Evolutionary conservation across 1,140 invertebrate genomes (phyloP).

Genomic region (Drosophila arizonae): DNA sequence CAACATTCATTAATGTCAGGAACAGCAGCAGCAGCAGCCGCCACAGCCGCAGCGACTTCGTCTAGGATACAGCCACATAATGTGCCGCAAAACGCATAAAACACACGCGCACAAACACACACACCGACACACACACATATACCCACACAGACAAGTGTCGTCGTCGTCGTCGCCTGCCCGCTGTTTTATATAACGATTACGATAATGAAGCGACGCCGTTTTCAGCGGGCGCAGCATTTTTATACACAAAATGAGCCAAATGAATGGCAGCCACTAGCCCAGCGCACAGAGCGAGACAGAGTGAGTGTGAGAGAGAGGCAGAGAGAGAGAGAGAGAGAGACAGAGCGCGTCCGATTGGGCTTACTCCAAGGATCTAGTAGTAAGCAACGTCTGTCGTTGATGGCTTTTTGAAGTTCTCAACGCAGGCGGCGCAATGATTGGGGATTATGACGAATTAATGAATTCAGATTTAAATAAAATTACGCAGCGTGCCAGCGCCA

Average conservation of each 20-base stretch:
- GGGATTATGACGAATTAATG: slow-evolving; percentile 82
- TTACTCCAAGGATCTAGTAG: slow-evolving; percentile 10
- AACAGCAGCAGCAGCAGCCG: slow-evolving; percentile 33
- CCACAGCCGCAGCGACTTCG: slow-evolving; percentile 33
- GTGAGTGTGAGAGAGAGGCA: too few relatives aligned
- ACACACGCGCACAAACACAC: slow-evolving; percentile 41
- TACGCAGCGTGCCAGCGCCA: slow-evolving; percentile 70
- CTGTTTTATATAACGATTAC: slow-evolving; percentile 81
- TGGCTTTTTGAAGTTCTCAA: slow-evolving; percentile 81
- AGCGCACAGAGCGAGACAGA: not conserved
- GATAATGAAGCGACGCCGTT: slow-evolving; percentile 77
- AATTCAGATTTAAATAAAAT: slow-evolving; percentile 83
- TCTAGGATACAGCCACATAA: slow-evolving; percentile 70
- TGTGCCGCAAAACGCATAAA: slow-evolving; percentile 75
- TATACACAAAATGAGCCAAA: slow-evolving; percentile 79
- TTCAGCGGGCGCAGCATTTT: slow-evolving; percentile 77
- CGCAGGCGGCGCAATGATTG: slow-evolving; percentile 72
- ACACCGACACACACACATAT: slow-evolving; percentile 14
- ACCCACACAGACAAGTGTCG: slow-evolving; percentile 22
- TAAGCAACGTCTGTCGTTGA: slow-evolving; percentile 73
- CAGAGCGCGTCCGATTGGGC: not conserved
- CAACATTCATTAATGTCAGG: slow-evolving; percentile 78
- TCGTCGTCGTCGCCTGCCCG: slow-evolving; percentile 62
- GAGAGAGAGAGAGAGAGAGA: too few relatives aligned
- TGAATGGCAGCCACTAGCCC: slow-evolving; percentile 62